Base-by-base conservation (phyloP, 30 jellyfish, hydroid and myxozoan species). In the Rhopilema esculentum region DNA sequence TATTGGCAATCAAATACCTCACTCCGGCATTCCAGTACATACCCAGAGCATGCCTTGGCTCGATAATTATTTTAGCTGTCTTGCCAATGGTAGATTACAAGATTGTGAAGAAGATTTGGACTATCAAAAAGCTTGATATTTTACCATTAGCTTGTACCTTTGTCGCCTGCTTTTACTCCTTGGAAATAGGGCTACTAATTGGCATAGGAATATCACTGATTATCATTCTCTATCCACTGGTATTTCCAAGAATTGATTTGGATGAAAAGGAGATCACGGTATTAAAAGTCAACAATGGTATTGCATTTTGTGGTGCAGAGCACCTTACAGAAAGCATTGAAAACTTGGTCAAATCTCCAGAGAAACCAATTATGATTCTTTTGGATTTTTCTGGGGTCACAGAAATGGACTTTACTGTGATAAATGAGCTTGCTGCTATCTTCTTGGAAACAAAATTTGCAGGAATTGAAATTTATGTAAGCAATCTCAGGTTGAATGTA, bases 31-130 rank as follows among this genome's bases (percentile, higher is more conserved):
- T 91, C 87, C 92, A 80, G 27, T 91, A 85, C 81, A 91, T 86
- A 15, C 98, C 98, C 17, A 78, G 87, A 72, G 98, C 98, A 12
- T 85, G 96, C 72, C 96, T 91, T 28, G 98, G 96, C 0, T 89
- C 98, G 1, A 80, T 91, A 66, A 86, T 91, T 67, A 77, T 91
- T 23, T 64, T 80, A 4, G 98, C 98, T 0, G 98, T 86, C 81
- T 27, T 91, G 69, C 84, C 82, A 29, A 85, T 91, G 96, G 88
- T 91, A 9, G 98, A 91, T 66, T 69, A 40, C 76, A 77, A 51
- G 33, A 85, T 86, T 51, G 87, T 80, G 62, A 64, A 62, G 49
- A 74, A 80, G 66, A 65, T 91, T 21, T 91, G 96, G 96, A 27
- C 29, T 24, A 68, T 85, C 21, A 85, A 79, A 22, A 51, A 80